phyloP scores from a whole-genome alignment of 2,113 vertebrate species.

The Holacanthus passer region DNA sequence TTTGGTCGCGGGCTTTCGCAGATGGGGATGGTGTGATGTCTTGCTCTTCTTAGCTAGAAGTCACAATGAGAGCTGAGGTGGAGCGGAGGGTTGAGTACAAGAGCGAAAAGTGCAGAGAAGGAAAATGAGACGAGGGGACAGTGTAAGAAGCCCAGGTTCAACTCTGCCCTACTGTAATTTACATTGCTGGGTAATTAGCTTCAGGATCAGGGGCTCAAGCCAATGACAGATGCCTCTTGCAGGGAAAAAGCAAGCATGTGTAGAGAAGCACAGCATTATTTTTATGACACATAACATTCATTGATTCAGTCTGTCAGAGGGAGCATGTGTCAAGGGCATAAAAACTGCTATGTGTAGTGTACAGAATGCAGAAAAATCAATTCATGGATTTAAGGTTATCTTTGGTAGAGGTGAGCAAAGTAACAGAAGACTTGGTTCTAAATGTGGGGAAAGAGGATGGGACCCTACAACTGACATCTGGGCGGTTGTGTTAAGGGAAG shows the following conservation, averaged over 20 bases:
- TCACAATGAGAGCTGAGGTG: too few species aligned
- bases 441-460: conserved; percentile 22
- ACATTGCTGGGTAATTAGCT: conserved; percentile 83
- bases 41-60: conserved; percentile 47
- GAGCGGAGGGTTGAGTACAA: conserved; percentile 20
- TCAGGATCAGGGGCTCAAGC: conserved; percentile 70
- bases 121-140: conserved; percentile 13
- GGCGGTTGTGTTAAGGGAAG: neutral
- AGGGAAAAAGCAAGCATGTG: conserved; percentile 47
- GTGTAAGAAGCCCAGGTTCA: conserved; percentile 43
- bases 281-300: conserved; percentile 58
- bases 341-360: conserved; percentile 33
- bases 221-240: conserved; percentile 74
- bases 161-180: conserved; percentile 72
- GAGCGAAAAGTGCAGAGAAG: conserved; percentile 1
- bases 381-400: conserved; percentile 55
- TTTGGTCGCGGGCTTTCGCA: conserved; percentile 59
- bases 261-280: conserved; percentile 55
- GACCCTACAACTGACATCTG: conserved; percentile 12
- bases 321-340: conserved; percentile 53
- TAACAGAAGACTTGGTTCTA: conserved; percentile 35
- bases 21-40: conserved; percentile 60
- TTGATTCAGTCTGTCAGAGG: conserved; percentile 49
- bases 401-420: conserved; percentile 47
- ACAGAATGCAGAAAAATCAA: conserved; percentile 46